Evolutionary conservation across 1,140 invertebrate genomes (phyloP), one percentile per base, ranked within the genome.

Genomic region (Leptinotarsa undecemlineata): DNA sequence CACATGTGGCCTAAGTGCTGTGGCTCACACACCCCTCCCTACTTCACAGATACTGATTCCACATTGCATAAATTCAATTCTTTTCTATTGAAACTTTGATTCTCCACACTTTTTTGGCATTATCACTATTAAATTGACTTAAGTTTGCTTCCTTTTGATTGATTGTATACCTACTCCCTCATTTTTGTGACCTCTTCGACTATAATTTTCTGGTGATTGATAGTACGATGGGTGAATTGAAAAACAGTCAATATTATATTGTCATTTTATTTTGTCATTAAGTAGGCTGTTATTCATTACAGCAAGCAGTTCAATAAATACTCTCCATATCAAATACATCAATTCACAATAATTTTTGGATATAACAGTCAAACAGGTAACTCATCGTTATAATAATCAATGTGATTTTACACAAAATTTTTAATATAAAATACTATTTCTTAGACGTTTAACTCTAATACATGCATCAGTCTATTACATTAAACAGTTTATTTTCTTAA

Each of bases 371-470:
- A 66, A 51, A 69, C 19, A 69, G 69, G 69, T 71, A 71, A 71
- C 69, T 26, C 21, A 17, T 42, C 8, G 4, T 15, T 17, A 57
- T n/a, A 71, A 23, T 48, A 73, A 73, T 73, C 72, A 73, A 73
- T 73, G 64, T 73, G 72, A 73, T 73, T 73, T 68, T 51, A 67
- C 72, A 33, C 17, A 72, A 21, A 4, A 17, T 20, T 73, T 73
- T 73, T 73, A 73, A 73, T 73, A 73, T 73, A 73, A 73, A 73
- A 73, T 73, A 73, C 72, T 73, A 20, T 68, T 47, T 68, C 23
- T 68, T 19, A 33, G 42, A 68, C 66, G 21, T 33, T 66, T 23
- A 19, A 0, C 15, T 19, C 42, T 15, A 64, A 64, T 19, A 47
- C 23, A 68, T 42, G 26, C 33, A 42, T 68, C 66, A 68, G 66